Conservation (phyloP, 92 coral and sea anemone genomes). For the Virgularia gustaviana region DNA sequence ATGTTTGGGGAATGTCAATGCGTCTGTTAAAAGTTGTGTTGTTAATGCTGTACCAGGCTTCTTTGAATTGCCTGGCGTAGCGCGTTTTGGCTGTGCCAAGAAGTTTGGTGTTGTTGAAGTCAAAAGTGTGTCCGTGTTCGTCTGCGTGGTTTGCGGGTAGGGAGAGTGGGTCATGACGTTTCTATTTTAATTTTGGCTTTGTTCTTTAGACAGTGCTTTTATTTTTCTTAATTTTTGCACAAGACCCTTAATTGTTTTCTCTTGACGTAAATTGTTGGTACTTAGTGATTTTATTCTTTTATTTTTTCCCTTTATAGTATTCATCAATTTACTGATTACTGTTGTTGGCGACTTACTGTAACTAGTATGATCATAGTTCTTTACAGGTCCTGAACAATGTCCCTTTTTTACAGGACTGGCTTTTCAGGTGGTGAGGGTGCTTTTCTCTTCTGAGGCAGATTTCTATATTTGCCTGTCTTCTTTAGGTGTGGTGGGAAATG, state of each 20-base stretch:
- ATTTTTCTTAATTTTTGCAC: neutral
- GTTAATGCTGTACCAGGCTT: too few relatives aligned
- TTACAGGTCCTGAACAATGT: neutral
- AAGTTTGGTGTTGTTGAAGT: too few relatives aligned
- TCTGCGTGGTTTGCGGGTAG: too few relatives aligned
- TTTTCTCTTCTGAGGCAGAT: neutral
- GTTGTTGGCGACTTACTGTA: constrained; percentile 11
- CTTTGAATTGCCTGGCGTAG: too few relatives aligned
- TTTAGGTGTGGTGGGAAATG: neutral
- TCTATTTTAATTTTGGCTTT: constrained; percentile 6
- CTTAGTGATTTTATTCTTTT: constrained; percentile 15
- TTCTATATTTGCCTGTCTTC: neutral
- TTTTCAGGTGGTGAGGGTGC: constrained; percentile 14
- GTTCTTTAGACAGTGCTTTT: neutral
- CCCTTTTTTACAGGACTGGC: constrained; percentile 4
- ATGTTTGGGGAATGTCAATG: too few relatives aligned
- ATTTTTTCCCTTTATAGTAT: neutral
- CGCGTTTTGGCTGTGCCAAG: too few relatives aligned
- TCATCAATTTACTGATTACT: neutral
- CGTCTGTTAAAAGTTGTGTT: too few relatives aligned
- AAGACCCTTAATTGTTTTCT: neutral
- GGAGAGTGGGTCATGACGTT: too few relatives aligned
- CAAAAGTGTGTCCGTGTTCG: too few relatives aligned
- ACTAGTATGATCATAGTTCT: neutral
- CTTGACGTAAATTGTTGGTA: constrained; percentile 3